These are phyloP conservation scores for Agrochola lota DNA, from an alignment of 2,888 invertebrate species.

Conservation along the genomic window DNA sequence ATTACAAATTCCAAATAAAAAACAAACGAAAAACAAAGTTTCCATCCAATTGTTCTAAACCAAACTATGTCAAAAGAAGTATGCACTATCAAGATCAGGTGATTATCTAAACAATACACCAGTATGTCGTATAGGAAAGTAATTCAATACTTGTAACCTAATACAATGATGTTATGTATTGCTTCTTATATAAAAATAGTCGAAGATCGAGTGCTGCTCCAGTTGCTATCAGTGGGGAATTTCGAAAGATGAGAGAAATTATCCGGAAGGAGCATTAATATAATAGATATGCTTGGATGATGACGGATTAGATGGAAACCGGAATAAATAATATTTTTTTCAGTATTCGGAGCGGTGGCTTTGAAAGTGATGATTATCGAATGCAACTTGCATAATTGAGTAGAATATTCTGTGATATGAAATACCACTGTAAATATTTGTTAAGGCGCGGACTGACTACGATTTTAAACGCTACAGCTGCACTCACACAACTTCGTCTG, in stretches of 20 bases:
- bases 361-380: neutral
- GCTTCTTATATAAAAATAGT: conserved; percentile 53
- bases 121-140: conserved; percentile 62
- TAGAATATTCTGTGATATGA: neutral
- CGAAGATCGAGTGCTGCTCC: conserved; percentile 50
- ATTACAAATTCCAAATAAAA: neutral
- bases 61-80: conserved; percentile 17
- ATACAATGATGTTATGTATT: conserved; percentile 54
- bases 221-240: conserved; percentile 23
- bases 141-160: conserved; percentile 63
- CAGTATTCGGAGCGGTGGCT: neutral
- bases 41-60: neutral
- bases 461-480: too few relatives aligned
- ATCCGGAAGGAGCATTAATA: conserved; percentile 2
- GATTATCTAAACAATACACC: conserved; percentile 31
- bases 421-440: neutral
- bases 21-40: conserved; percentile 4
- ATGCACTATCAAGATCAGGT: conserved; percentile 15
- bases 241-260: conserved; percentile 26
- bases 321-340: neutral
- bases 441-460: too few relatives aligned
- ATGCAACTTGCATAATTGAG: neutral
- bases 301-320: neutral
- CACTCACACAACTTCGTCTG: too few relatives aligned
- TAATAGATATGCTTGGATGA: conserved; percentile 21